These are phyloP conservation scores for Datnioides undecimradiatus DNA, from an alignment of 2,113 vertebrate genomes.

Conservation along the genomic window DNA sequence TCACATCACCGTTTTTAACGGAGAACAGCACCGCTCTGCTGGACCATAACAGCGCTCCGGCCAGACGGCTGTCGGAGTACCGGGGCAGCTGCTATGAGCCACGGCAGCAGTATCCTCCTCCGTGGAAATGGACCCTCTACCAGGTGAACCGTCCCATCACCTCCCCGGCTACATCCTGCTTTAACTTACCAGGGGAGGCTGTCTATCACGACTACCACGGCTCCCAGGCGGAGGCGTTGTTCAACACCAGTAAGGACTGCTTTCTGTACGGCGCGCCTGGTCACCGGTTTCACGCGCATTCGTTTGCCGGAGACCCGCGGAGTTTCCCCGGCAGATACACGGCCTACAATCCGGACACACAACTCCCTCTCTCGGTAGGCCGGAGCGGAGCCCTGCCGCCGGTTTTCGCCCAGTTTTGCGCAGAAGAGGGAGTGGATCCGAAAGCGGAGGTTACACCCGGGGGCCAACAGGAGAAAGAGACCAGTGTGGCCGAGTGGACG, in stretches of 20 bases:
- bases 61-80: conserved; percentile 22
- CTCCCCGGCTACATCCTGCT: conserved; percentile 1
- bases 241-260: conserved; percentile 83
- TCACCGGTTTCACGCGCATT: conserved; percentile 72
- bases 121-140: conserved; percentile 89
- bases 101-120: conserved; percentile 34
- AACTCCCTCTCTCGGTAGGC: conserved; percentile 71
- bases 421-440: conserved; percentile 75
- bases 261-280: conserved; percentile 56
- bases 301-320: conserved; percentile 38
- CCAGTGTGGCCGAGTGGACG: not conserved
- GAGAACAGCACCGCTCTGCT: conserved; percentile 77
- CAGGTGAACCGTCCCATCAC: conserved; percentile 78
- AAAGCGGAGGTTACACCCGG: conserved; percentile 82
- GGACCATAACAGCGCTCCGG: conserved; percentile 18
- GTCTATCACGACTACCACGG: conserved; percentile 1
- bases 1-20: conserved; percentile 89
- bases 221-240: not conserved
- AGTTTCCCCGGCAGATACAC: not conserved
- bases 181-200: conserved; percentile 1
- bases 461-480: conserved; percentile 81
- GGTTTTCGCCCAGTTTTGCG: conserved; percentile 91
- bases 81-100: conserved; percentile 39
- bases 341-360: conserved; percentile 12
- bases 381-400: conserved; percentile 89